Conservation (phyloP, 2,113 vertebrate genomes). For the Rhinoptilus africanus region DNA sequence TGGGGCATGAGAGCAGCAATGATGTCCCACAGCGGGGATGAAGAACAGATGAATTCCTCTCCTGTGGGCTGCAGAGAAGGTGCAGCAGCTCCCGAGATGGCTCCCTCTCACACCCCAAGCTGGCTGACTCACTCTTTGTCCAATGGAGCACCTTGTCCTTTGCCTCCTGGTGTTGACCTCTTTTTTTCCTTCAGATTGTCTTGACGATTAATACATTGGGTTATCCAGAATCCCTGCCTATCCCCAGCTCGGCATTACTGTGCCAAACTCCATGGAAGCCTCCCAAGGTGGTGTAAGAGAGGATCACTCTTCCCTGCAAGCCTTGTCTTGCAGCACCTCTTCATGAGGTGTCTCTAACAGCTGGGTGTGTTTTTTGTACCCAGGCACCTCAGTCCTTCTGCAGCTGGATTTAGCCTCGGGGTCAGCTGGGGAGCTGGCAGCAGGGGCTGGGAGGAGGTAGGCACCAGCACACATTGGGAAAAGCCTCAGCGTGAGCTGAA, state of each 20-base stretch:
- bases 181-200: not conserved
- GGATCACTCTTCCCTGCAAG: slow-evolving; percentile 15
- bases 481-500: not conserved
- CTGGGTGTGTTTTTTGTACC: not conserved
- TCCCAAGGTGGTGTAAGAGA: slow-evolving; percentile 2
- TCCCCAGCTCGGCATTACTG: not conserved
- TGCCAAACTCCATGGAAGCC: not conserved
- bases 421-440: not conserved
- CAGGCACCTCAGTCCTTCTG: not conserved
- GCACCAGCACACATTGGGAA: not conserved
- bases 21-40: rapidly evolving
- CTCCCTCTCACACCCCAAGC: not conserved
- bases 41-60: not conserved
- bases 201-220: not conserved
- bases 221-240: not conserved
- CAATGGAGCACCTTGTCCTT: not conserved
- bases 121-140: not conserved
- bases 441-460: not conserved
- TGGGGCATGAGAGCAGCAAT: not conserved
- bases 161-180: not conserved
- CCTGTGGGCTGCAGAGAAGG: not conserved
- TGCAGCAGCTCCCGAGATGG: not conserved
- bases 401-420: not conserved
- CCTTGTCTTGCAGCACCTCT: slow-evolving; percentile 38
- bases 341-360: not conserved